Evolutionary conservation across 2,113 vertebrate genomes (phyloP).

Genomic region (Chamaea fasciata): DNA sequence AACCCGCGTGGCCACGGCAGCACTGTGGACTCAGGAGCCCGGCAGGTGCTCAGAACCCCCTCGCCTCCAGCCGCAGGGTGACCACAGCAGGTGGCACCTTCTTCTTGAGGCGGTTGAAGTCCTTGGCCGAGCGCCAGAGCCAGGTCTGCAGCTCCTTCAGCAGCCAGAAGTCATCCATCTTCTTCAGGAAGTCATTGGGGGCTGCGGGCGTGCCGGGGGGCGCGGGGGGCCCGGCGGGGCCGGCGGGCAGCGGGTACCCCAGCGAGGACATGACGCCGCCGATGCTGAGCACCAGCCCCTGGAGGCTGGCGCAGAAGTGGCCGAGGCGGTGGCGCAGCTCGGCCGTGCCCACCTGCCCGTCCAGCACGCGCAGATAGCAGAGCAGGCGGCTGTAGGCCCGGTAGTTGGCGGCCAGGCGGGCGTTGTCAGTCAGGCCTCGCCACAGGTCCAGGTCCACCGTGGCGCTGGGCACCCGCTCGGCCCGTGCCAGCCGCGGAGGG

Average conservation of each 20-base stretch:
- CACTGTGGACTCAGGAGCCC: background rate
- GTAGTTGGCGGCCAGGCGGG: slow-evolving; percentile 91
- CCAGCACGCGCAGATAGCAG: slow-evolving; percentile 85
- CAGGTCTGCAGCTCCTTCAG: slow-evolving; percentile 95
- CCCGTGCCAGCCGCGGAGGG: slow-evolving; percentile 85
- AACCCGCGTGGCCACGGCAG: background rate
- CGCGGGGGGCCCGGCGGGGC: slow-evolving; percentile 21
- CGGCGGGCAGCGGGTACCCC: slow-evolving; percentile 79
- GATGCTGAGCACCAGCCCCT: slow-evolving; percentile 90
- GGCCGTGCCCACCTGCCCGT: slow-evolving; percentile 82
- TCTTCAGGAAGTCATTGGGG: slow-evolving; percentile 88
- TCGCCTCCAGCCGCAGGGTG: slow-evolving; percentile 67
- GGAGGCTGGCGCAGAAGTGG: slow-evolving; percentile 92
- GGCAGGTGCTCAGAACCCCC: slow-evolving; percentile 52
- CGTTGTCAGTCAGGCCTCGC: slow-evolving; percentile 90
- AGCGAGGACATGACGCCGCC: slow-evolving; percentile 89
- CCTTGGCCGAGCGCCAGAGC: slow-evolving; percentile 95
- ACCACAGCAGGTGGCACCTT: slow-evolving; percentile 71
- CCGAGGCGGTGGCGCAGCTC: slow-evolving; percentile 87
- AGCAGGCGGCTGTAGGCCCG: slow-evolving; percentile 93
- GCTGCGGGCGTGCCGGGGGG: slow-evolving; percentile 58
- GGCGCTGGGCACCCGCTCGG: slow-evolving; percentile 87
- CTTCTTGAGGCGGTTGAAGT: slow-evolving; percentile 95
- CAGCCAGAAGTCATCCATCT: slow-evolving; percentile 97
- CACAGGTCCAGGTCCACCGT: slow-evolving; percentile 91